Evolutionary conservation across 35 echinoderm and acorn worm genomes (phyloP).

Genomic region (Heliocidaris tuberculata): DNA sequence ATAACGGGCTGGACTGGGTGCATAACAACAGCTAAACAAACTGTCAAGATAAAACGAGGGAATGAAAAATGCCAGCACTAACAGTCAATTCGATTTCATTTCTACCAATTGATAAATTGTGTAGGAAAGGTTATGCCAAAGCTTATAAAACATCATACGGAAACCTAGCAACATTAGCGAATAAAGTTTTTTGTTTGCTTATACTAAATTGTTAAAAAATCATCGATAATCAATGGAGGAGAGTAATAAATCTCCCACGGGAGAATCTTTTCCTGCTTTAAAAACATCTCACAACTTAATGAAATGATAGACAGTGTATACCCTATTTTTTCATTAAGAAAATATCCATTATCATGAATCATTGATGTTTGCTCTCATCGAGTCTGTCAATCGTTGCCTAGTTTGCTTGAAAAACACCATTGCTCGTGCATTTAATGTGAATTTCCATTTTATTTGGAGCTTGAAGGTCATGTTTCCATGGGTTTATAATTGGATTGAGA

Average conservation of each 20-base stretch:
- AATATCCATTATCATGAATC: neutral
- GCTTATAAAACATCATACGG: too few species aligned
- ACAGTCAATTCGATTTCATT: too few species aligned
- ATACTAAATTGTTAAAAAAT: too few species aligned
- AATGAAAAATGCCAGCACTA: too few species aligned
- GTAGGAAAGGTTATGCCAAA: too few species aligned
- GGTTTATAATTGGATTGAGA: neutral
- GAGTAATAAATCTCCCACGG: too few species aligned
- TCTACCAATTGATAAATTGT: too few species aligned
- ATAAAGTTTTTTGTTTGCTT: too few species aligned
- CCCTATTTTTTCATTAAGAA: neutral
- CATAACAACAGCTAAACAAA: neutral
- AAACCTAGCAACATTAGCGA: too few species aligned
- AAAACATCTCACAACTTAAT: too few species aligned
- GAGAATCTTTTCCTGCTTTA: too few species aligned
- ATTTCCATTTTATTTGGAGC: neutral
- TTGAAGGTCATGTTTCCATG: neutral
- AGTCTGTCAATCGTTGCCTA: neutral
- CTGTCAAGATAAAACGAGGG: neutral
- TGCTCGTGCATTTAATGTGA: neutral
- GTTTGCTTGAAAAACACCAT: neutral
- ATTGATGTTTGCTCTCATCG: neutral
- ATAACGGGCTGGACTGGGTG: neutral
- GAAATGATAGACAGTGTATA: neutral
- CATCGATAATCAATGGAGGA: too few species aligned